These are phyloP conservation scores for Chromoteleia sp. DNA, from an alignment of 2,888 invertebrate species.

Conservation along the genomic window DNA sequence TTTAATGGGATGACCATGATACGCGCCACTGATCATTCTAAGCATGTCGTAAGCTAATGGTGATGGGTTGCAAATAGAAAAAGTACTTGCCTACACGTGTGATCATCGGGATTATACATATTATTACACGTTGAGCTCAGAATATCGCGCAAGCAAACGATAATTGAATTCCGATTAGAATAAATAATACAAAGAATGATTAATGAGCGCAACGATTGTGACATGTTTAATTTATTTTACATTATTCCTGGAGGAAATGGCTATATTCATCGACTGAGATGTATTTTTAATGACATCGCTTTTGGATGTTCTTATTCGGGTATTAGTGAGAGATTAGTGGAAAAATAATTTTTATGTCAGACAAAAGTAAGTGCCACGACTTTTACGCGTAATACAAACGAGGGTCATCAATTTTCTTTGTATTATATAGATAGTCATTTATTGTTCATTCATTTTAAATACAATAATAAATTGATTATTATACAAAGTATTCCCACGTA, in stretches of 20 bases:
- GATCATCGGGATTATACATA: constrained; percentile 47
- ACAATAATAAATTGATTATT: too few species aligned
- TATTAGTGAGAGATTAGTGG: constrained; percentile 20
- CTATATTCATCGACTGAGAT: background rate
- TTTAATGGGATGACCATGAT: constrained; percentile 63
- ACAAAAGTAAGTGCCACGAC: too few species aligned
- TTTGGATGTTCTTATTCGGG: background rate
- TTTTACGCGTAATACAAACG: too few species aligned
- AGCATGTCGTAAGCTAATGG: constrained; percentile 51
- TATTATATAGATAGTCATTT: too few species aligned
- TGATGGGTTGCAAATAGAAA: constrained; percentile 47
- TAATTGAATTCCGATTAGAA: constrained; percentile 45
- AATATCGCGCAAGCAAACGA: constrained; percentile 25
- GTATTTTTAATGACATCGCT: constrained; percentile 7
- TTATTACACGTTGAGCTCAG: constrained; percentile 40
- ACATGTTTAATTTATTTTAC: constrained; percentile 38
- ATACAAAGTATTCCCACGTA: too few species aligned
- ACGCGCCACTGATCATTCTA: constrained; percentile 58
- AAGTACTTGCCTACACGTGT: constrained; percentile 45
- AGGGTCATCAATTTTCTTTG: too few species aligned
- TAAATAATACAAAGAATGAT: constrained; percentile 47
- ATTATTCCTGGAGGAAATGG: background rate
- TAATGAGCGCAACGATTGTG: constrained; percentile 30
- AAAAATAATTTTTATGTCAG: constrained; percentile 34
- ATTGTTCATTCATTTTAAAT: too few species aligned